phyloP scores from a whole-genome alignment of 2,113 vertebrate species.

The Pangasianodon hypophthalmus region DNA sequence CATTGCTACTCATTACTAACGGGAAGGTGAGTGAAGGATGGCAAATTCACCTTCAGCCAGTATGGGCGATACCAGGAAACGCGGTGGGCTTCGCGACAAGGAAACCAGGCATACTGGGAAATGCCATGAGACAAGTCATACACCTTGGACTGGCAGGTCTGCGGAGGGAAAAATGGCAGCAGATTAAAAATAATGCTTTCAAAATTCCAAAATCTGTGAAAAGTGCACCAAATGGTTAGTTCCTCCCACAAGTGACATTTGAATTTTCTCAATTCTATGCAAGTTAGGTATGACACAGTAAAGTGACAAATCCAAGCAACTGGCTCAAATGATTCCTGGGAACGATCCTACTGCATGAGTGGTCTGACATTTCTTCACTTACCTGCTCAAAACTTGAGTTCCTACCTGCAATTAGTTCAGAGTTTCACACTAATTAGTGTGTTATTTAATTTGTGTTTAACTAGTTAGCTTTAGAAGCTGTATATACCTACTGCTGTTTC shows the following conservation, averaged over 20 bases:
- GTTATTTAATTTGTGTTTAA: no score
- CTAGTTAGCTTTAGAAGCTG: neutral
- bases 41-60: conserved; percentile 86
- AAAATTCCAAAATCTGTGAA: neutral
- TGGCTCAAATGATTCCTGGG: neutral
- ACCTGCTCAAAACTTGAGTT: neutral
- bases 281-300: neutral
- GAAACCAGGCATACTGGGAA: conserved; percentile 95
- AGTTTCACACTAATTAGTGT: neutral
- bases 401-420: neutral
- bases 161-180: neutral
- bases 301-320: neutral
- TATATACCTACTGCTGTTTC: neutral
- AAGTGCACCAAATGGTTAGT: neutral
- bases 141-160: conserved; percentile 93
- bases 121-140: conserved; percentile 88
- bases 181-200: neutral
- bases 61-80: conserved; percentile 78
- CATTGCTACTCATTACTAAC: neutral
- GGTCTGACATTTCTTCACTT: neutral
- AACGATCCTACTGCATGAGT: neutral
- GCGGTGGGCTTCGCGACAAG: conserved; percentile 80
- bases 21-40: neutral
- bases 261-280: neutral
- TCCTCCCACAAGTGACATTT: neutral